Evolutionary conservation across 2,113 vertebrate species (phyloP).

Genomic region (Sylvietta virens): DNA sequence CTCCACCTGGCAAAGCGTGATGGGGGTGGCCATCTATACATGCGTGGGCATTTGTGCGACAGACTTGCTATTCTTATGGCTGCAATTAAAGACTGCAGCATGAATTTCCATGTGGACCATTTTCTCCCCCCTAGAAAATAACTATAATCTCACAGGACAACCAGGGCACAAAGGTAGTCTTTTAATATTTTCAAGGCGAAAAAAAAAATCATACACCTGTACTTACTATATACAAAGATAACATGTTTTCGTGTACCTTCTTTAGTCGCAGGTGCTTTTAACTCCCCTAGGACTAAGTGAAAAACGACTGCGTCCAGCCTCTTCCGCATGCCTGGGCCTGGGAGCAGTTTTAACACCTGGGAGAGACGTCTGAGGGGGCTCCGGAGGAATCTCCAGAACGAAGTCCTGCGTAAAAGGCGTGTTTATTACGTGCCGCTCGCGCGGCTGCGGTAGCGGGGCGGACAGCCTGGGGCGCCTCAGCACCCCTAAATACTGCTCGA

Average conservation of each 20-base stretch:
- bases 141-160: background rate
- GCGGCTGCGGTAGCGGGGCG: too few species aligned
- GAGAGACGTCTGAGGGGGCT: background rate
- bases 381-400: background rate
- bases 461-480: background rate
- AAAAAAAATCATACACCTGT: background rate
- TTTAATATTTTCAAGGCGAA: background rate
- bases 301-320: background rate
- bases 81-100: background rate
- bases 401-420: background rate
- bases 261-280: background rate
- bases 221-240: background rate
- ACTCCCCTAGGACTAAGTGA: background rate
- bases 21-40: background rate
- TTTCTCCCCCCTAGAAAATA: background rate
- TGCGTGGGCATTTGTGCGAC: background rate
- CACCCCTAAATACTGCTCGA: background rate
- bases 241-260: background rate
- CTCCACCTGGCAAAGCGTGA: background rate
- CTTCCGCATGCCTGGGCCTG: background rate
- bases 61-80: background rate
- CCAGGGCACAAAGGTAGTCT: background rate
- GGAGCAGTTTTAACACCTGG: background rate
- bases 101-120: background rate
- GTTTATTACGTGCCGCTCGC: background rate